Evolutionary conservation across 1,140 invertebrate genomes (phyloP), one percentile per base, ranked within the genome.

Genomic region (Pseudomyrmex cubaensis): DNA sequence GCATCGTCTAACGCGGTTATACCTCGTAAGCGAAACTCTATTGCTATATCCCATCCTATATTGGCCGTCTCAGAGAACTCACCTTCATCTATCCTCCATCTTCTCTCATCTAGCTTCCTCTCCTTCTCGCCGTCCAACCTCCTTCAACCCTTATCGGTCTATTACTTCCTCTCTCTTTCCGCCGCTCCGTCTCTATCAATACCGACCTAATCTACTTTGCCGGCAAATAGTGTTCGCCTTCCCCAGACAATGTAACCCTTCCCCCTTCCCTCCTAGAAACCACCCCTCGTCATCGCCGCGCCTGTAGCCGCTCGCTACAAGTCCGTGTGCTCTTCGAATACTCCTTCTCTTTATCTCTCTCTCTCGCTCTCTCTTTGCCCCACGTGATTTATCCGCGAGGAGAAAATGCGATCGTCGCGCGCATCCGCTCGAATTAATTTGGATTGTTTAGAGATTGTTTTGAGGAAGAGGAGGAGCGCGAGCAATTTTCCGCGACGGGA

Each of bases 121-220:
- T 78, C 69, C 63, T 74, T 85, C 74, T 77, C 61, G 9, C 59
- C 85, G 64, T 83, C 75, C 70, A 74, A 80, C 75, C 70, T 83
- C 89, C 62, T 84, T 86, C 82, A 78, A 57, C 66, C 75, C 76
- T 46, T 72, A 54, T 67, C 76, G 59, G 46, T 82, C 67, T 77
- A 70, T 80, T 82, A 57, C 69, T 85, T 87, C 82, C 56, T 80
- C 66, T 84, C 67, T 82, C 83, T 78, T 77, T 20, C 67, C 82
- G 67, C 73, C 82, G 84, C 85, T 87, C 86, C 88, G 85, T 90
- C 90, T 90, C 89, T 91, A 91, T 92, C 91, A 92, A 92, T 91
- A 89, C 84, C 86, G 69, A 87, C 90, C 86, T 93, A 93, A 93
- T 93, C 92, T 92, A 93, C 89, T 93, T 93, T 93, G 73, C 88